Conservation (phyloP, 2,888 invertebrate species). For the Junonia oenone region DNA sequence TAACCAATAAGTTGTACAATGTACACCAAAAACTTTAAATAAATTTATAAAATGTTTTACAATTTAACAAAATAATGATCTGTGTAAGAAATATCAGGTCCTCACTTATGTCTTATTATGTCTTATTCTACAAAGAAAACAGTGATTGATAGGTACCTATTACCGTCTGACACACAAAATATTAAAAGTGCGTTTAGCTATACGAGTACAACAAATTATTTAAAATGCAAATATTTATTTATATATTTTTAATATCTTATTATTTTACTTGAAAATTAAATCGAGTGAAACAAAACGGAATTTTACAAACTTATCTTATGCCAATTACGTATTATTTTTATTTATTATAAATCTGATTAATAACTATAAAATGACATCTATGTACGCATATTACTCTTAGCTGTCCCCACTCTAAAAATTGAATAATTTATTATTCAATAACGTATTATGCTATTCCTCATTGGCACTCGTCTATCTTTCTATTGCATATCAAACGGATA, state of each 20-base stretch:
- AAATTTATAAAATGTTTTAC: neutral
- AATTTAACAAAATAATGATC: neutral
- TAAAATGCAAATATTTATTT: too few relatives aligned
- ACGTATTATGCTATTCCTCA: constrained; percentile 2
- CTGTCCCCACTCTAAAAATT: neutral
- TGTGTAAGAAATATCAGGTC: neutral
- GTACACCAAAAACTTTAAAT: neutral
- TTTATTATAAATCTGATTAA: neutral
- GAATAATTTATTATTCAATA: neutral
- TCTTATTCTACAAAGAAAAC: neutral
- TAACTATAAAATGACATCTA: neutral
- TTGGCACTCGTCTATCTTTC: constrained; percentile 18
- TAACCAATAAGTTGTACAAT: constrained; percentile 8
- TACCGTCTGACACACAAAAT: neutral
- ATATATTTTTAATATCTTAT: too few relatives aligned
- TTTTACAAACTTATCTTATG: neutral
- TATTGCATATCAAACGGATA: constrained; percentile 2
- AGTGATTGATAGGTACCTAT: neutral
- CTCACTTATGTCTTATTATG: neutral
- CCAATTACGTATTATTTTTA: neutral
- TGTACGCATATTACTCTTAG: neutral
- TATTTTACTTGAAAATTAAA: neutral
- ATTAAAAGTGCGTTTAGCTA: neutral
- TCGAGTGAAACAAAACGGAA: too few relatives aligned
- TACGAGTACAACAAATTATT: neutral